Evolutionary conservation across 2,113 vertebrate species (phyloP), one percentile per base, ranked within the genome.

Genomic region (Sinocyclocheilus anophthalmus): DNA sequence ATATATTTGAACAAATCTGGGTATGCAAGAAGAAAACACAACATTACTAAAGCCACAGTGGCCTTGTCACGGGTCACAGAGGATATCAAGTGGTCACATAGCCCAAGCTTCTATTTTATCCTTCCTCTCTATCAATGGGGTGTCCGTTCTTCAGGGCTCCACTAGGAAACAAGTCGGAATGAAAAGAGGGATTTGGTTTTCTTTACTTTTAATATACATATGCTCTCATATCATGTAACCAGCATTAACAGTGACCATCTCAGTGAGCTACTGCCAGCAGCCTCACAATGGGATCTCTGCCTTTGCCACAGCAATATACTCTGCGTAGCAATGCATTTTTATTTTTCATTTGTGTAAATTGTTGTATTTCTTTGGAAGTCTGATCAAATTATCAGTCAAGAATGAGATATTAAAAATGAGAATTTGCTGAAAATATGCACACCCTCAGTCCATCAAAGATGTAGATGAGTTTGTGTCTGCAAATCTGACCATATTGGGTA

Each of bases 171-270:
- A 53, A 48, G 8, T 3, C 24, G 20, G 48, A 77, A 33, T 77
- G 53, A 79, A 78, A 59, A 79, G 53, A 79, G 20, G 76, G 76
- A 57, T 79, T 79, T 79, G 26, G 18, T 33, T 55, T 55, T 59
- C 53, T 78, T 78, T 57, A 59, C 76, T 78, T 57, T 78, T 16
- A 45, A 48, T 48, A 48, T 48, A 48, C 16, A 75, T 75, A 22
- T 45, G 39, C 42, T 45, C 42, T 65, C 24, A 65, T 30, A 48
- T n/a, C 2, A n/a, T 45, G 4, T 42, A 20, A 42, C 37, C 70
- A 42, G 70, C 70, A 42, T 55, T 5, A 55, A 1, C 12, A 69
- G 14, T 7, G 30, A 55, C 16, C n/a, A 42, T 73, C 37, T 42
- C 37, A 73, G 1, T 42, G 37, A 73, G 22, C 11, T 12, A 7